These are phyloP conservation scores for Hystrix brachyura DNA, from an alignment of 2,113 vertebrate genomes.

Conservation along the genomic window DNA sequence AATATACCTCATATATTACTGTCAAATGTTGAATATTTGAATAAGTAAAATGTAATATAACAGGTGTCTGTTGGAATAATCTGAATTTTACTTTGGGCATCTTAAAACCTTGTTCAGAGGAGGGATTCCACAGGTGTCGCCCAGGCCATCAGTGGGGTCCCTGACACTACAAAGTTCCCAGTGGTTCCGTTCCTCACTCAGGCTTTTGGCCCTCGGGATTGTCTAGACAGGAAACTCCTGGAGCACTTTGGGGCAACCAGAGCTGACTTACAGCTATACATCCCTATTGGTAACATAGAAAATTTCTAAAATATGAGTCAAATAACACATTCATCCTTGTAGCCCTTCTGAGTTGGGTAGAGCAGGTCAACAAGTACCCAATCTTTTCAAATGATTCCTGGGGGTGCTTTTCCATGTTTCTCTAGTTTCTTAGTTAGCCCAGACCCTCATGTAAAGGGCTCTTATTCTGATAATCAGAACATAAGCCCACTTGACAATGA, in stretches of 20 bases:
- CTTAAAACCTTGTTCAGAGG: background rate
- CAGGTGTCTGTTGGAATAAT: background rate
- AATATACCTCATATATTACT: background rate
- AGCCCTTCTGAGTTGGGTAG: background rate
- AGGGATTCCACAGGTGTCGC: background rate
- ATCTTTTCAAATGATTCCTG: background rate
- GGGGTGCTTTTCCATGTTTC: background rate
- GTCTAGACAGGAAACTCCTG: background rate
- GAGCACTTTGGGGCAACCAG: background rate
- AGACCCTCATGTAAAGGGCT: background rate
- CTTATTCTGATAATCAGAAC: slow-evolving; percentile 21
- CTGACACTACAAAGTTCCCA: background rate
- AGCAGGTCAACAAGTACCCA: background rate
- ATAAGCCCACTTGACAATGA: background rate
- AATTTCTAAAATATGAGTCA: background rate
- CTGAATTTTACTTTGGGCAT: background rate
- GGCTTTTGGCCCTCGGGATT: background rate
- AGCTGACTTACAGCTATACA: background rate
- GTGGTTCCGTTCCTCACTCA: background rate
- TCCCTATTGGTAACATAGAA: background rate
- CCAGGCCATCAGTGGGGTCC: background rate
- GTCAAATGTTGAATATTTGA: background rate
- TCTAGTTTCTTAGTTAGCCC: background rate
- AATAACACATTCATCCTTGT: background rate
- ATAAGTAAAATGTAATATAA: background rate